A percentile compares a stretch with the other conserved stretches of the same genome.
These are phyloP conservation scores for Sinelater perroti DNA, from an alignment of 2,888 invertebrate species.

Conservation along the genomic window DNA sequence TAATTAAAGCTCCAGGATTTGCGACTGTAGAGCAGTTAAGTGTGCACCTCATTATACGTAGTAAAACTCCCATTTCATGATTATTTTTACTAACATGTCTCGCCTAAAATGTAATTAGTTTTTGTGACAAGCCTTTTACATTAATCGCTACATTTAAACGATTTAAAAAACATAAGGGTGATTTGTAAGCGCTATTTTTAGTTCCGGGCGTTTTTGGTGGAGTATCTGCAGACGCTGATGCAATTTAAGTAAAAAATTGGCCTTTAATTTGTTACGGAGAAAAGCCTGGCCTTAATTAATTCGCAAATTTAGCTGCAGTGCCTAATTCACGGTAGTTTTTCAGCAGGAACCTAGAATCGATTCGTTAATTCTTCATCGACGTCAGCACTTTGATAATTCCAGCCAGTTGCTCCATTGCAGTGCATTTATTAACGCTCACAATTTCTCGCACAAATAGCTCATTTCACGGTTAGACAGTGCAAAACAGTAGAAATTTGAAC, in stretches of 20 bases:
- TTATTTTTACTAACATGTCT: not conserved
- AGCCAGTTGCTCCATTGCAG: slow-evolving; percentile 2
- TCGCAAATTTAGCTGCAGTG: too few relatives aligned
- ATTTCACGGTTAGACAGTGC: not conserved
- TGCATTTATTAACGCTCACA: not conserved
- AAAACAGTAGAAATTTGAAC: too few relatives aligned
- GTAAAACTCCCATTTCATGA: slow-evolving; percentile 9
- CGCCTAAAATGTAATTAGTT: not conserved
- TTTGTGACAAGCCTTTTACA: not conserved
- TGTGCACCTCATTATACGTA: slow-evolving; percentile 13
- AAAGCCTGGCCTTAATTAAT: too few relatives aligned
- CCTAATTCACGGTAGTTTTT: not conserved
- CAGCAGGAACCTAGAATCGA: not conserved
- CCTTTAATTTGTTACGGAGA: too few relatives aligned
- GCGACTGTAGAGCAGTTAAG: slow-evolving; percentile 4
- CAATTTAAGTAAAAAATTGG: too few relatives aligned
- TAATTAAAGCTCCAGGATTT: slow-evolving; percentile 18
- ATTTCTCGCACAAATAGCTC: not conserved
- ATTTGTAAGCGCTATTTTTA: too few relatives aligned
- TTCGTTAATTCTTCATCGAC: not conserved
- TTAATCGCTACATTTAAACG: too few relatives aligned
- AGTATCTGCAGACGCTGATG: too few relatives aligned
- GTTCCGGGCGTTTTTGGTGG: too few relatives aligned
- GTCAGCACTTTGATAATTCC: slow-evolving; percentile 5
- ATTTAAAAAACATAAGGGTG: too few relatives aligned